Evolutionary conservation across 2,113 vertebrate genomes (phyloP).

Genomic region (Cynocephalus volans): DNA sequence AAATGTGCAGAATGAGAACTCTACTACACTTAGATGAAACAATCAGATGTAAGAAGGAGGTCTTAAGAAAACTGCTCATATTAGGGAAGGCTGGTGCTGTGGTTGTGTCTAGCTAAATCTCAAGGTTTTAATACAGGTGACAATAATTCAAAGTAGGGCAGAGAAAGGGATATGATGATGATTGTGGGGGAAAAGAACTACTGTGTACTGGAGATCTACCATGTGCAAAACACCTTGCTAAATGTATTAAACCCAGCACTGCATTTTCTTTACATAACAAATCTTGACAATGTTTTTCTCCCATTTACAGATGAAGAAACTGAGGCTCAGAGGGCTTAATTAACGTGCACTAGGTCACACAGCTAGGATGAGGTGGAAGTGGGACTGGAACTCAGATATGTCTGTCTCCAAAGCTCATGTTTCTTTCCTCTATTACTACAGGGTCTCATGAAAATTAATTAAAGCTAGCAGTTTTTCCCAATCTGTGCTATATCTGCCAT

Average conservation of each 20-base stretch:
- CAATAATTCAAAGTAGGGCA: background rate
- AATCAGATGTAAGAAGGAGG: background rate
- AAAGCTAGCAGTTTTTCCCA: constrained; percentile 35
- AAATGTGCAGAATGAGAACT: background rate
- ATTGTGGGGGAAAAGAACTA: constrained; percentile 36
- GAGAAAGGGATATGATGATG: background rate
- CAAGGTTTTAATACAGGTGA: background rate
- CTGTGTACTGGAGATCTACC: background rate
- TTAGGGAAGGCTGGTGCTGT: background rate
- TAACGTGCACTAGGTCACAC: background rate
- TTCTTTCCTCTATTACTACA: constrained; percentile 50
- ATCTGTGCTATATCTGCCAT: background rate
- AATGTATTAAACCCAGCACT: constrained; percentile 35
- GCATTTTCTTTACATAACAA: constrained; percentile 39
- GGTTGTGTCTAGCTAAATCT: background rate
- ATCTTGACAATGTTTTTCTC: constrained; percentile 17
- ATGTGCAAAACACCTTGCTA: background rate
- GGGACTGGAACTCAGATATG: constrained; percentile 5
- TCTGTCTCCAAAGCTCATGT: background rate
- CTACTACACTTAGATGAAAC: constrained; percentile 55
- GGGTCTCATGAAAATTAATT: constrained; percentile 44
- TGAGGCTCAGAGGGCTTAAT: background rate
- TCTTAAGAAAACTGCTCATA: background rate
- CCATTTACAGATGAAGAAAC: constrained; percentile 57
- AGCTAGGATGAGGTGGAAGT: background rate